Percentiles rank a stretch among this genome's conserved stretches.
Conservation (phyloP, 2,113 vertebrate species). For the Onychostoma macrolepis region DNA sequence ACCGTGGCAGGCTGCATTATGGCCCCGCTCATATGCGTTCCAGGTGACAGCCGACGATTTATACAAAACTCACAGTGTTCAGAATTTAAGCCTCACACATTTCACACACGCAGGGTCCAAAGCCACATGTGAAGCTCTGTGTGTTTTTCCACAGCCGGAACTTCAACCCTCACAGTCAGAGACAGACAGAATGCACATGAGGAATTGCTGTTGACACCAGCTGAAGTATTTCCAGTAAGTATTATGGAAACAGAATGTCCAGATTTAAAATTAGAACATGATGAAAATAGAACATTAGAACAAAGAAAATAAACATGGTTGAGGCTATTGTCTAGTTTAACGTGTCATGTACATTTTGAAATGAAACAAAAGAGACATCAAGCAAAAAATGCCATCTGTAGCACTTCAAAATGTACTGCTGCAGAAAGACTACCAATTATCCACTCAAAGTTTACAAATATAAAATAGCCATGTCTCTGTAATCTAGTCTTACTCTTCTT, state of each 20-base stretch:
- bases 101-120: conserved; percentile 25
- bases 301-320: background rate
- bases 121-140: background rate
- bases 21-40: background rate
- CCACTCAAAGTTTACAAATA: background rate
- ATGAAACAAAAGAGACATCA: background rate
- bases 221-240: conserved; percentile 38
- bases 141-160: conserved; percentile 32
- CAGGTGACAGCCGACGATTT: conserved; percentile 19
- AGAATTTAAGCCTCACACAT: conserved; percentile 23
- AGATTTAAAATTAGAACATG: conserved; percentile 8
- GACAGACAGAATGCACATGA: conserved; percentile 29
- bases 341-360: background rate
- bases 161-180: conserved; percentile 4
- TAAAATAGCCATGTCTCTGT: conserved; percentile 3
- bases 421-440: background rate
- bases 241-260: conserved; percentile 48
- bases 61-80: background rate
- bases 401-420: background rate
- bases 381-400: background rate
- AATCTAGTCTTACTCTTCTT: background rate
- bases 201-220: conserved; percentile 38
- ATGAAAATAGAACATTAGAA: background rate
- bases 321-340: background rate
- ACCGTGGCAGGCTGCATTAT: background rate